Evolutionary conservation across 2,113 vertebrate species (phyloP).

Genomic region (Sialia sialis): DNA sequence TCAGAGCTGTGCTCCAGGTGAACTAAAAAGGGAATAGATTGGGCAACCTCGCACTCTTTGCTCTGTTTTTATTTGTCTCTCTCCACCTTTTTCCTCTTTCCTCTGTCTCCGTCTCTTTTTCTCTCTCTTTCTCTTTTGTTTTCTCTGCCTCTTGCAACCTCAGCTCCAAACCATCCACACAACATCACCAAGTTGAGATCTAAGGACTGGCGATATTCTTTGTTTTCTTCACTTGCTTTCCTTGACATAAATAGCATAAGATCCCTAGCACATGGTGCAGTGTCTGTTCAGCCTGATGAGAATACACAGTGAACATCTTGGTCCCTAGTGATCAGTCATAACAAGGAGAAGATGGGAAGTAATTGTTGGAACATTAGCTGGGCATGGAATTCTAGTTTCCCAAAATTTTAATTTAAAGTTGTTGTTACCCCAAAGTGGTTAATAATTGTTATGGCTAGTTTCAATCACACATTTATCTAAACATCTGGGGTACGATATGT

Average conservation of each 20-base stretch:
- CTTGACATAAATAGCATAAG: not conserved
- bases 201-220: not conserved
- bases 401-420: not conserved
- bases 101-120: not conserved
- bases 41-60: accelerated
- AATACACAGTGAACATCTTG: not conserved
- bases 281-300: not conserved
- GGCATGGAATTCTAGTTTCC: not conserved
- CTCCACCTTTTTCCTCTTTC: not conserved
- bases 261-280: not conserved
- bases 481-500: not conserved
- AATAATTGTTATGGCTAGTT: not conserved
- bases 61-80: not conserved
- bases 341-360: not conserved
- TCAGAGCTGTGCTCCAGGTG: not conserved
- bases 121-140: not conserved
- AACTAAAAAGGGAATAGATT: not conserved
- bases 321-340: not conserved
- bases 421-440: not conserved
- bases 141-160: not conserved
- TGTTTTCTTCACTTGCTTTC: not conserved
- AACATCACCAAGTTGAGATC: not conserved
- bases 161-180: accelerated
- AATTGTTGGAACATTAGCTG: not conserved
- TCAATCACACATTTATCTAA: not conserved